phyloP scores from a whole-genome alignment of 2,888 invertebrate genomes.

The Esperia sulphurella region DNA sequence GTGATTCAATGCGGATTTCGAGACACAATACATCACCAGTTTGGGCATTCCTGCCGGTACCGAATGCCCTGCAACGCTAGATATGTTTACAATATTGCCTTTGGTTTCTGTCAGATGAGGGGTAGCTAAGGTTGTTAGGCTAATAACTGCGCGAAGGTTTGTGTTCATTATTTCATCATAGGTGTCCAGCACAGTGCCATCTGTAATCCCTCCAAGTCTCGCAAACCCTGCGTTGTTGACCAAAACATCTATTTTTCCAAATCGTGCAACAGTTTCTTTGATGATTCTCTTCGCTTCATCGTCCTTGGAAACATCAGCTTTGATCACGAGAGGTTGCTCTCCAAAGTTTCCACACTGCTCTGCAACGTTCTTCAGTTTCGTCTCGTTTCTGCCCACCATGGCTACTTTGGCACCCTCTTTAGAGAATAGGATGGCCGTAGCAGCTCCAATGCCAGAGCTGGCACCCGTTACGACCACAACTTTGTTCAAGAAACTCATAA shows the following conservation, averaged over 20 bases:
- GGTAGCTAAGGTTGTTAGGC: slow-evolving; percentile 29
- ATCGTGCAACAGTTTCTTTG: slow-evolving; percentile 29
- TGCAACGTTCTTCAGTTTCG: slow-evolving; percentile 25
- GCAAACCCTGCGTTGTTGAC: slow-evolving; percentile 42
- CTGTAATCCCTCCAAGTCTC: slow-evolving; percentile 16
- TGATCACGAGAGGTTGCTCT: slow-evolving; percentile 23
- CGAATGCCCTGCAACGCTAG: slow-evolving; percentile 26
- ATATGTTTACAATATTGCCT: slow-evolving; percentile 45
- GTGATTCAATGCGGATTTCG: slow-evolving; percentile 87
- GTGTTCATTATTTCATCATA: slow-evolving; percentile 34
- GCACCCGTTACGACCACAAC: slow-evolving; percentile 36
- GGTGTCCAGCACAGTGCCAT: slow-evolving; percentile 23
- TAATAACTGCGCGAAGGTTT: slow-evolving; percentile 32
- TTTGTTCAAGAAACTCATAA: slow-evolving; percentile 27
- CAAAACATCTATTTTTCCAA: slow-evolving; percentile 37
- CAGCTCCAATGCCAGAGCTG: slow-evolving; percentile 38
- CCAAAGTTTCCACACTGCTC: slow-evolving; percentile 22
- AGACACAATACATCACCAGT: slow-evolving; percentile 76
- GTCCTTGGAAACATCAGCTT: slow-evolving; percentile 35
- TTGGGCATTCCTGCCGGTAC: background rate
- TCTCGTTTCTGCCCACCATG: slow-evolving; percentile 32
- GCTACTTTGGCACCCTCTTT: slow-evolving; percentile 34
- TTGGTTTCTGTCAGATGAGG: slow-evolving; percentile 34
- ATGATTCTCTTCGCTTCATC: slow-evolving; percentile 27
- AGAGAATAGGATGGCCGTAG: slow-evolving; percentile 26